Evolutionary conservation across 2,888 invertebrate genomes (phyloP).

Genomic region (Apomyelois bistriatella): DNA sequence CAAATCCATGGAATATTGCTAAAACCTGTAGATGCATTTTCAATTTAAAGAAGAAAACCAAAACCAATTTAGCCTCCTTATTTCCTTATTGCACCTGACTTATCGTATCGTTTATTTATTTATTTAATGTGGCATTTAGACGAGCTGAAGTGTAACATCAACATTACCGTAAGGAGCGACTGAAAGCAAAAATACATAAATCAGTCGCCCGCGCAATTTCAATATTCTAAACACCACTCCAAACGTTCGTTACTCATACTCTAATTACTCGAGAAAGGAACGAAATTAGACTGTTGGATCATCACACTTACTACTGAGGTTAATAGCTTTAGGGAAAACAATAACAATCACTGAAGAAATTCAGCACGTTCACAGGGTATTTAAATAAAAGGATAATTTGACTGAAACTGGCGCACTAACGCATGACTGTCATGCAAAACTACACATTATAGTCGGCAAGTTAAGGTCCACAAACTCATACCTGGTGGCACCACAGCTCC

Average conservation of each 20-base stretch:
- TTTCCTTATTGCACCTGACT: too few relatives aligned
- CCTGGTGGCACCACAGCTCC: constrained; percentile 92
- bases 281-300: constrained; percentile 19
- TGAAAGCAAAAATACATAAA: constrained; percentile 22
- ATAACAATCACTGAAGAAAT: neutral
- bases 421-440: neutral
- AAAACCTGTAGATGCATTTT: too few relatives aligned
- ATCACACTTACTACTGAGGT: neutral
- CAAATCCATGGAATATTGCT: too few relatives aligned
- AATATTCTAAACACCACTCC: constrained; percentile 23
- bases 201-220: constrained; percentile 21
- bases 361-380: neutral
- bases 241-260: constrained; percentile 21
- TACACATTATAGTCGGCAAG: neutral
- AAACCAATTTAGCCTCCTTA: too few relatives aligned
- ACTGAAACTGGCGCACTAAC: neutral
- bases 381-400: neutral
- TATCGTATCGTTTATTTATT: too few relatives aligned
- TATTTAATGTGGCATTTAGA: too few relatives aligned
- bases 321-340: neutral
- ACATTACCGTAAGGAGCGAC: constrained; percentile 14
- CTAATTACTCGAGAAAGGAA: constrained; percentile 22
- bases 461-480: constrained; percentile 43
- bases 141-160: constrained; percentile 13
- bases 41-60: too few relatives aligned